A percentile compares a stretch with the other conserved stretches of the same genome.
Evolutionary conservation across 2,888 invertebrate species (phyloP).

Genomic region (Keiferia lycopersicella): DNA sequence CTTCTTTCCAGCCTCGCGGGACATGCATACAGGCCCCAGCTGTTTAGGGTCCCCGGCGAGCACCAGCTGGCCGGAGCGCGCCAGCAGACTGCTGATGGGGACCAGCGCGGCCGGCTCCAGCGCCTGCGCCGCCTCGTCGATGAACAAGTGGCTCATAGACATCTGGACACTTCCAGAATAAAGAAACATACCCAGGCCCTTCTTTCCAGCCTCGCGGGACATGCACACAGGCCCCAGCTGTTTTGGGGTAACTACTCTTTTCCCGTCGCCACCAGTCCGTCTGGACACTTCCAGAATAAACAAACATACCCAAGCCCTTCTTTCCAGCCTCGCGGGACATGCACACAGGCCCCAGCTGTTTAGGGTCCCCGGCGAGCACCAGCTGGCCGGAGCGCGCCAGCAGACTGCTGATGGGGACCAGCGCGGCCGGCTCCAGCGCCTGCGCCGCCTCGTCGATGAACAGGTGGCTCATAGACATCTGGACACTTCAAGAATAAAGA

Average conservation of each 20-base stretch:
- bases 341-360: slow-evolving; percentile 92
- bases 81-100: slow-evolving; percentile 83
- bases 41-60: slow-evolving; percentile 93
- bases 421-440: slow-evolving; percentile 30
- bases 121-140: too few relatives aligned
- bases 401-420: slow-evolving; percentile 84
- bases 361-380: slow-evolving; percentile 90
- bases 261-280: slow-evolving; percentile 90
- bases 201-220: slow-evolving; percentile 80
- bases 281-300: too few relatives aligned
- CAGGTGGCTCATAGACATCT: too few relatives aligned
- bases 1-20: slow-evolving; percentile 78
- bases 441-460: too few relatives aligned
- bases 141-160: too few relatives aligned
- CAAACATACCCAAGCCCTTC: slow-evolving; percentile 83
- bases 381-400: slow-evolving; percentile 79
- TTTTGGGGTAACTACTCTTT: too few relatives aligned
- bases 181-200: slow-evolving; percentile 84
- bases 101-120: slow-evolving; percentile 58
- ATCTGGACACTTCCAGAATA: too few relatives aligned
- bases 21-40: slow-evolving; percentile 90
- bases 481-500: too few relatives aligned
- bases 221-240: slow-evolving; percentile 92
- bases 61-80: slow-evolving; percentile 80
- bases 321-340: slow-evolving; percentile 81